phyloP scores from a whole-genome alignment of 1,140 invertebrate species.

The Elysia chlorotica region DNA sequence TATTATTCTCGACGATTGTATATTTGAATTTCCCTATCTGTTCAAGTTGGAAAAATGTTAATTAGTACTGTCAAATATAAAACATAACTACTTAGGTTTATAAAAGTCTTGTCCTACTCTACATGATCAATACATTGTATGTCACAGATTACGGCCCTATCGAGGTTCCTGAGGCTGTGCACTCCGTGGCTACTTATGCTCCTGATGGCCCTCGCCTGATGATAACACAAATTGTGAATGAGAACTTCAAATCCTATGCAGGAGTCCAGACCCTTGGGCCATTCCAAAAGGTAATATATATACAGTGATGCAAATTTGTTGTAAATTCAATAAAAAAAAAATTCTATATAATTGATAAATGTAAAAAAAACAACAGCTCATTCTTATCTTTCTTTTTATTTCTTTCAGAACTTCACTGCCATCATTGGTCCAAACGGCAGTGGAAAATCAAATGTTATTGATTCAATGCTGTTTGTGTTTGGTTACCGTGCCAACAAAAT shows the following conservation, averaged over 20 bases:
- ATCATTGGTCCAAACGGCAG: conserved; percentile 99
- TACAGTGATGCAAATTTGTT: no score
- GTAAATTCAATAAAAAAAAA: no score
- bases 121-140: no score
- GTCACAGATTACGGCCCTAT: conserved; percentile 57
- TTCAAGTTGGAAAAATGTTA: no score
- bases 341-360: no score
- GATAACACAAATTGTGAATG: conserved; percentile 89
- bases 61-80: no score
- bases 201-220: conserved; percentile 72
- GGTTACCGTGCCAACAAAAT: conserved; percentile 95
- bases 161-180: conserved; percentile 52
- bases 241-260: conserved; percentile 98
- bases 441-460: conserved; percentile 99
- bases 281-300: conserved; percentile 66
- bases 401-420: conserved; percentile 93
- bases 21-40: no score
- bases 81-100: no score
- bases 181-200: conserved; percentile 51
- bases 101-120: no score
- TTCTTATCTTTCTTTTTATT: no score
- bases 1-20: no score
- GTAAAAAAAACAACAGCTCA: background rate
- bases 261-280: conserved; percentile 72
- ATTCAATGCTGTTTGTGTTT: conserved; percentile 99